These are phyloP conservation scores for Listronotus oregonensis DNA, from an alignment of 1,140 invertebrate species.

Conservation along the genomic window DNA sequence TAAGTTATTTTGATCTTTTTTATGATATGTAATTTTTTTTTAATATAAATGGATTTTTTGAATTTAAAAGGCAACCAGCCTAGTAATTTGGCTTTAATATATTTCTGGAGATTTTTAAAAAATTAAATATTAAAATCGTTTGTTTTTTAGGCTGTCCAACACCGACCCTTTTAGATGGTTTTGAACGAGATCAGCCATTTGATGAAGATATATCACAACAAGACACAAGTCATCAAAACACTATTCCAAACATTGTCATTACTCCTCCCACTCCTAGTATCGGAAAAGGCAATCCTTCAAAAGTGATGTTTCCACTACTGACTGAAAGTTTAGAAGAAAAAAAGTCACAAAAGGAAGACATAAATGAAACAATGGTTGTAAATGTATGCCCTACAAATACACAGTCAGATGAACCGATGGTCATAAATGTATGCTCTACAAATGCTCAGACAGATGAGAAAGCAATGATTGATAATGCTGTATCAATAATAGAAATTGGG, in stretches of 20 bases:
- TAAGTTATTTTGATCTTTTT: too few relatives aligned
- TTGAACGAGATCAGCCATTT: neutral
- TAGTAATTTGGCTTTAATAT: too few relatives aligned
- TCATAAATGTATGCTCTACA: neutral
- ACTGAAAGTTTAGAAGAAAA: neutral
- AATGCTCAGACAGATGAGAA: too few relatives aligned
- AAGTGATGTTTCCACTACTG: too few relatives aligned
- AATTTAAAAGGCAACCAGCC: too few relatives aligned
- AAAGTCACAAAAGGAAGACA: neutral
- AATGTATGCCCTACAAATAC: neutral
- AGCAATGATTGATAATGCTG: too few relatives aligned
- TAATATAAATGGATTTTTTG: too few relatives aligned
- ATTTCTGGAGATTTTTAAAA: too few relatives aligned
- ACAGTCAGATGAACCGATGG: neutral
- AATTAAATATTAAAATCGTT: too few relatives aligned
- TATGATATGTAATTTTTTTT: too few relatives aligned
- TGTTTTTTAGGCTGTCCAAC: neutral
- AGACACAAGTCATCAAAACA: neutral
- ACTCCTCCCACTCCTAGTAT: constrained; percentile 11
- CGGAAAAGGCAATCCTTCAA: neutral
- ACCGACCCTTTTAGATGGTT: too few relatives aligned
- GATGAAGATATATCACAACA: neutral
- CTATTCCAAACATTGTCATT: constrained; percentile 7
- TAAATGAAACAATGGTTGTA: neutral
- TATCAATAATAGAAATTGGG: too few relatives aligned